Base-by-base conservation (phyloP, 2,888 invertebrate genomes). In the Cheilosia grossa region DNA sequence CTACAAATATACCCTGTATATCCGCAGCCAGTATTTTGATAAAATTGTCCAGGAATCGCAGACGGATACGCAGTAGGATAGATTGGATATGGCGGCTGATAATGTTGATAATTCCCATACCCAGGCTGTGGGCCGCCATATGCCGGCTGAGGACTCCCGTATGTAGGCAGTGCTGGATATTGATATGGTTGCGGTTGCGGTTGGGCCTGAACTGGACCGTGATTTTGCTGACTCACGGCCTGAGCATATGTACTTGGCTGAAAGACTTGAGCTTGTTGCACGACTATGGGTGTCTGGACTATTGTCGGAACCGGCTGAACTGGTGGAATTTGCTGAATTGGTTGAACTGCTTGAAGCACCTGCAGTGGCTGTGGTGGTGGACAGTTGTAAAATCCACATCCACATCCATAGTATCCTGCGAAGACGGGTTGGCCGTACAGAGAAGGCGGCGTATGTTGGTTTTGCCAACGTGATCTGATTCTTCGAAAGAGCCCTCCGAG, bases 71-170 rank as follows among this genome's bases (percentile, higher is more conserved):
- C 59, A 4, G 75, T 4, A 15, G 75, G 44, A 67, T 77, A 77
- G 15, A 44, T 17, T 15, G 67, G 59, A 47, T 77, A 77, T 7
- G 75, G 51, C 10, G 21, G 21, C 21, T 51, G 75, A 59, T 59
- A 75, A 24, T 88, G 88, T 27, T 88, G 91, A 0, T 87, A 89
- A 24, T 82, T 88, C 21, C 44, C 54, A 21, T 67, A 67, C 17
- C 7, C 10, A n/a, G 37, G 30, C 24, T 10, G 51, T 33, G 30
- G 30, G 30, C 30, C 9, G 2, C 30, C 30, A 9, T 30, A 30
- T 7, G 9, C 30, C 9, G 30, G 88, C 37, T 88, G 91, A 0
- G 87, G 90, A 21, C 82, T 88, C 21, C 44, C 54, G 21, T 67
- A 67, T 17, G 13, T 2, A n/a, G 37, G 30, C 17, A 5, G 51